phyloP scores from a whole-genome alignment of 2,113 vertebrate genomes.

The Coracopsis vasa region DNA sequence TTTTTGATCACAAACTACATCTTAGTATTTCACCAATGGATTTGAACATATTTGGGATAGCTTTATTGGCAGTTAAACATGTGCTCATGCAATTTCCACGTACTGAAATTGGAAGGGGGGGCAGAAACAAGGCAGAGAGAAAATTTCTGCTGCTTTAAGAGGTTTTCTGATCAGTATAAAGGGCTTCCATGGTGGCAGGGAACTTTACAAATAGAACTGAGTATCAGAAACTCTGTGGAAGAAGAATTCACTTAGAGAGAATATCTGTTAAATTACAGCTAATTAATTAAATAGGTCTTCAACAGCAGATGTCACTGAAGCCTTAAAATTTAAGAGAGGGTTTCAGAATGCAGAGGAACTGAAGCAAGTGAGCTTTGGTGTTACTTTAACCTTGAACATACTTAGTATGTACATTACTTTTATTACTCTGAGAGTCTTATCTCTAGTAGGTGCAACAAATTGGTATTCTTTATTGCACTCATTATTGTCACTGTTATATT shows the following conservation, averaged over 20 bases:
- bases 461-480: neutral
- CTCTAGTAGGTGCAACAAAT: neutral
- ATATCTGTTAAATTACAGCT: neutral
- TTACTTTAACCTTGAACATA: neutral
- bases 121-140: neutral
- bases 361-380: neutral
- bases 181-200: neutral
- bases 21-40: neutral
- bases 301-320: conserved; percentile 53
- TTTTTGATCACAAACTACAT: neutral
- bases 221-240: neutral
- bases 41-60: neutral
- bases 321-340: neutral
- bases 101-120: neutral
- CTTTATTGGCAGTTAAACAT: neutral
- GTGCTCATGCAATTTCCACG: neutral
- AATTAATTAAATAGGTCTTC: conserved; percentile 1
- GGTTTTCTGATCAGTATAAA: neutral
- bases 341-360: neutral
- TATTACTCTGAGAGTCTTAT: neutral
- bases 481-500: neutral
- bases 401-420: neutral
- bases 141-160: neutral
- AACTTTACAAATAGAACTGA: neutral
- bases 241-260: neutral